A percentile compares a stretch with the other conserved stretches of the same genome.
Conservation (phyloP, 2,113 vertebrate genomes). For the Ovis canadensis region DNA sequence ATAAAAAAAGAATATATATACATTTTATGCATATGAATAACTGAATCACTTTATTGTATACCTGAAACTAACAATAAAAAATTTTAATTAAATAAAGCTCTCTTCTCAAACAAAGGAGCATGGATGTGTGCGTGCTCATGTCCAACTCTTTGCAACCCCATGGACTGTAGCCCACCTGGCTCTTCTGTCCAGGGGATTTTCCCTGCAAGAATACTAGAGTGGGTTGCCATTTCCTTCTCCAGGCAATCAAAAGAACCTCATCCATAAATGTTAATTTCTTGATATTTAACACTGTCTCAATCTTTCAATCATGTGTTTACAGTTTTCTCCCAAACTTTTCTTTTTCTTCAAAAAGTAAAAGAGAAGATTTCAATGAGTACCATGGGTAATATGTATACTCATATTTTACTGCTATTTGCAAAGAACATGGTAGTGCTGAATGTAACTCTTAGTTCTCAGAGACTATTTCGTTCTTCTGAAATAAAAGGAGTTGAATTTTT, state of each 20-base stretch:
- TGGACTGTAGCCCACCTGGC: not conserved
- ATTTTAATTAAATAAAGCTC: not conserved
- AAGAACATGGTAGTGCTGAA: not conserved
- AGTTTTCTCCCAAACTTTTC: not conserved
- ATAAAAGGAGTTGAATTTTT: not conserved
- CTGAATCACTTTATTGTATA: not conserved
- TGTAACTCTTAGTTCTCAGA: not conserved
- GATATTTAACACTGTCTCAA: not conserved
- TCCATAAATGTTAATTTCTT: not conserved
- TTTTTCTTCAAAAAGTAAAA: not conserved
- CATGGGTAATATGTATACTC: not conserved
- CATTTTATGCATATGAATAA: not conserved
- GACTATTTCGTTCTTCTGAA: not conserved
- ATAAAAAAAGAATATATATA: not conserved
- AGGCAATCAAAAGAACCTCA: not conserved
- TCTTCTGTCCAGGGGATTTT: not conserved
- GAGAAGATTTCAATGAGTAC: not conserved
- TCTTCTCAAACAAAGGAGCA: not conserved
- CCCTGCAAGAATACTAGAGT: not conserved
- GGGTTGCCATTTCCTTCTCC: not conserved
- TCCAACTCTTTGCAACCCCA: not conserved
- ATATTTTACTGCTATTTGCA: not conserved
- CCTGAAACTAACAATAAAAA: not conserved
- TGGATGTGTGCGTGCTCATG: fast-evolving
- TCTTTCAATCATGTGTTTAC: not conserved